Conservation (phyloP, 1,140 invertebrate genomes). For the Littorina saxatilis region DNA sequence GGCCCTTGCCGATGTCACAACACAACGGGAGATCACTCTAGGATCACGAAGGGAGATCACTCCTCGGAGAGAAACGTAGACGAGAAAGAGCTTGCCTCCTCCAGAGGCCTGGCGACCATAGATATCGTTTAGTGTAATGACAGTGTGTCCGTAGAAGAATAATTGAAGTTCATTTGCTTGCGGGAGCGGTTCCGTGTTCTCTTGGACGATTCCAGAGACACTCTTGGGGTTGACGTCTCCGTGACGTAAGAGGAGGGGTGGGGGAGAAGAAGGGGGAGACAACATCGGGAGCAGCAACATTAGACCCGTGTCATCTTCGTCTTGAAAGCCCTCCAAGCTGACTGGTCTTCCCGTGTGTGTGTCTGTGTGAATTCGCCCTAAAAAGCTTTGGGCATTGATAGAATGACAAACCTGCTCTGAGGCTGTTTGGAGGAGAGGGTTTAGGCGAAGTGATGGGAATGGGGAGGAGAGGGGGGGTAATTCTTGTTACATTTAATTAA, state of each 20-base stretch:
- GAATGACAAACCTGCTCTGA: neutral
- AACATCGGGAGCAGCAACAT: neutral
- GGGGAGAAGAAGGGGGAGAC: neutral
- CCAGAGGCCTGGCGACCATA: conserved; percentile 21
- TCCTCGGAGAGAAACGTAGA: conserved; percentile 35
- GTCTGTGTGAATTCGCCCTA: neutral
- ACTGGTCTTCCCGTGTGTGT: neutral
- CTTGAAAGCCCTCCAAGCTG: conserved; percentile 1
- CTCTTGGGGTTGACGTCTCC: neutral
- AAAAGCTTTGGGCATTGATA: neutral
- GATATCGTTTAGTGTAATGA: conserved; percentile 30
- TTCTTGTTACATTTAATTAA: too few species aligned
- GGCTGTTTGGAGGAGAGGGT: neutral
- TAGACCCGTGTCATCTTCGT: neutral
- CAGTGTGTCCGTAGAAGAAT: conserved; percentile 5
- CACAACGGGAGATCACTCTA: conserved; percentile 37
- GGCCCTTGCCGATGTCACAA: conserved; percentile 24
- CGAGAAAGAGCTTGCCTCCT: conserved; percentile 36
- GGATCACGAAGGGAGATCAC: conserved; percentile 21
- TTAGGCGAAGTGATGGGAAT: neutral
- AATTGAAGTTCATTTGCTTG: conserved; percentile 38
- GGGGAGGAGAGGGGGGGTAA: neutral
- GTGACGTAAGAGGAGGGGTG: too few species aligned
- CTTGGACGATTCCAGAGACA: neutral
- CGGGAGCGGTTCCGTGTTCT: neutral